These are phyloP conservation scores for Rhinichthys osculus DNA, from an alignment of 2,797 vertebrate species.

Conservation along the genomic window DNA sequence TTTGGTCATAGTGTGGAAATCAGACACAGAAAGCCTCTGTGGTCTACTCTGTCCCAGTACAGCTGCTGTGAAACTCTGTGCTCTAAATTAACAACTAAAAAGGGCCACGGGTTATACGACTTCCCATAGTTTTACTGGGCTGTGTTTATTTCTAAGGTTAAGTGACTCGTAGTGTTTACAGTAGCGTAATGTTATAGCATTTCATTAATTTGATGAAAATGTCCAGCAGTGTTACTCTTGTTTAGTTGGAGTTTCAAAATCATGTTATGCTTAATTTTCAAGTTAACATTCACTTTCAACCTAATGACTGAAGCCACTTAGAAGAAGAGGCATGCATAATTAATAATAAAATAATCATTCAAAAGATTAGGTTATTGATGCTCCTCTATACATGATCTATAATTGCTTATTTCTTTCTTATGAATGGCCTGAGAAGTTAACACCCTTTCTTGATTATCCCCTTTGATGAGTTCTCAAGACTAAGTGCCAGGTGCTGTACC, in stretches of 20 bases:
- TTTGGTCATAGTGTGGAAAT: constrained; percentile 40
- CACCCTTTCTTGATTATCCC: constrained; percentile 50
- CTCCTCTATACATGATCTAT: constrained; percentile 20
- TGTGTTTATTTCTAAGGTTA: constrained; percentile 18
- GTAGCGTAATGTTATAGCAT: background rate
- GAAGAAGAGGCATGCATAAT: constrained; percentile 36
- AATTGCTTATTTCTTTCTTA: constrained; percentile 33
- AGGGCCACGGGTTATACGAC: constrained; percentile 14
- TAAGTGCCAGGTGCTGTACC: constrained; percentile 67
- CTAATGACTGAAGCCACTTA: constrained; percentile 32
- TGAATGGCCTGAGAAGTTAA: constrained; percentile 40
- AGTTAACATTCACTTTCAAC: constrained; percentile 27
- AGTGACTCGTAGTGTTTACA: constrained; percentile 9
- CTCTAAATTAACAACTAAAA: constrained; percentile 36
- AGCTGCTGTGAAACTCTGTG: constrained; percentile 39
- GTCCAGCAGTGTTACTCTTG: background rate
- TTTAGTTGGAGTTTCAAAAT: constrained; percentile 1
- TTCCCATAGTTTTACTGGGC: background rate
- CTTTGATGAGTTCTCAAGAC: constrained; percentile 51
- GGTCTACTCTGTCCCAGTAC: constrained; percentile 41
- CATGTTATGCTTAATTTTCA: constrained; percentile 17
- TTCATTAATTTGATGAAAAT: constrained; percentile 18
- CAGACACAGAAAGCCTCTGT: constrained; percentile 40
- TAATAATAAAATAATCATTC: constrained; percentile 33
- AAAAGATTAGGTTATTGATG: constrained; percentile 40